Evolutionary conservation across 2,888 invertebrate species (phyloP).

Genomic region (Drosophila percnosoma): DNA sequence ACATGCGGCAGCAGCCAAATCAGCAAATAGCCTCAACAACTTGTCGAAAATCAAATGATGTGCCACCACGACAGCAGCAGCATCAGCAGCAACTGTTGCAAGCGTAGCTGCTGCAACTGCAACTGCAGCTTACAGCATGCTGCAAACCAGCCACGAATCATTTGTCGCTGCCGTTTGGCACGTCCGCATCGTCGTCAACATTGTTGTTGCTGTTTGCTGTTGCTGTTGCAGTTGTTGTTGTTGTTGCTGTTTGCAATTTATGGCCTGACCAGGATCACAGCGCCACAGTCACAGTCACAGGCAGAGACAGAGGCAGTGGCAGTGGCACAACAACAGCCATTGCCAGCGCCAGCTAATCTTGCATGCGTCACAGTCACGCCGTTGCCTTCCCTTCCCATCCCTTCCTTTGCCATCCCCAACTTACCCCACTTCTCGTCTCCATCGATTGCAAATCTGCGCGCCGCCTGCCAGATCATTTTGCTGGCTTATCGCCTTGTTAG

Average conservation of each 20-base stretch:
- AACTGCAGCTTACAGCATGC: constrained; percentile 25
- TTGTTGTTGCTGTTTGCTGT: constrained; percentile 29
- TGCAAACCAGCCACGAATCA: constrained; percentile 71
- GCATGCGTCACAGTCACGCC: constrained; percentile 78
- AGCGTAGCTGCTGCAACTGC: constrained; percentile 11
- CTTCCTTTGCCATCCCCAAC: background rate
- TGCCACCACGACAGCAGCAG: constrained; percentile 67
- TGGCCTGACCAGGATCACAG: constrained; percentile 77
- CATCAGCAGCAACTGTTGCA: constrained; percentile 23
- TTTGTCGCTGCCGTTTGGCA: constrained; percentile 77
- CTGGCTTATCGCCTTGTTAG: constrained; percentile 61
- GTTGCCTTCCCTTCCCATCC: background rate
- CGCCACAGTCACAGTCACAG: constrained; percentile 50
- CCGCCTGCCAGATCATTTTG: constrained; percentile 46
- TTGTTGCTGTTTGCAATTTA: constrained; percentile 63
- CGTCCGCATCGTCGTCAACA: constrained; percentile 70
- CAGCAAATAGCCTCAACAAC: constrained; percentile 79
- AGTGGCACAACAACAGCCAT: constrained; percentile 37
- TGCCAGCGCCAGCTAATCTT: constrained; percentile 73
- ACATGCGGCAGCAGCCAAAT: constrained; percentile 60
- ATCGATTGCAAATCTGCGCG: constrained; percentile 51
- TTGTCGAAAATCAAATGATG: constrained; percentile 80
- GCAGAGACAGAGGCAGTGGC: background rate
- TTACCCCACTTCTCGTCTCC: background rate
- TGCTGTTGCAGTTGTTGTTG: constrained; percentile 33